Percentiles rank a stretch among this genome's conserved stretches.
phyloP scores from a whole-genome alignment of 2,888 invertebrate genomes.

The Lepidochitona cinerea region DNA sequence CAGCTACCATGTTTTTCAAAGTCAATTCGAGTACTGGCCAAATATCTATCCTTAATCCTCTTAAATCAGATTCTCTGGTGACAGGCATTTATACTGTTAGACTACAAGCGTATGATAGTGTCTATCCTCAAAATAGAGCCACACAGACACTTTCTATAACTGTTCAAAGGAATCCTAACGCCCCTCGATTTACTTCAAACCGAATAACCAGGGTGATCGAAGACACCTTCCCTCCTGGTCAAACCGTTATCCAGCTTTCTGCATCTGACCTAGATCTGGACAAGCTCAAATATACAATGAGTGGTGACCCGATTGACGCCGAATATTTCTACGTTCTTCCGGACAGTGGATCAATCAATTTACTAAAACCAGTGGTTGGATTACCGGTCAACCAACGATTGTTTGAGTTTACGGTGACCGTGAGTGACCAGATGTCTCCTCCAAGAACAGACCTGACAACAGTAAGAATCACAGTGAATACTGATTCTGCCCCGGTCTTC shows the following conservation, averaged over 20 bases:
- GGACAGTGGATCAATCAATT: slow-evolving; percentile 36
- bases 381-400: background rate
- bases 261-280: slow-evolving; percentile 84
- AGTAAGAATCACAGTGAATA: slow-evolving; percentile 39
- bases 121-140: slow-evolving; percentile 44
- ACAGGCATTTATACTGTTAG: slow-evolving; percentile 16
- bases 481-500: slow-evolving; percentile 44
- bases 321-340: slow-evolving; percentile 44
- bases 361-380: slow-evolving; percentile 12
- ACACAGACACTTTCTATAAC: slow-evolving; percentile 40
- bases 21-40: slow-evolving; percentile 12
- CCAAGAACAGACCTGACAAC: background rate
- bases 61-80: slow-evolving; percentile 36
- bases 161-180: slow-evolving; percentile 42
- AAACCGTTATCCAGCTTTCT: slow-evolving; percentile 80
- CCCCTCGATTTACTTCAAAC: slow-evolving; percentile 35
- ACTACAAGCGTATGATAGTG: slow-evolving; percentile 49
- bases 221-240: slow-evolving; percentile 61
- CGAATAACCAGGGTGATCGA: slow-evolving; percentile 36
- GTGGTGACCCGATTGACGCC: slow-evolving; percentile 18
- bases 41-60: slow-evolving; percentile 44
- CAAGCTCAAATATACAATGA: slow-evolving; percentile 22
- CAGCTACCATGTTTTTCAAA: slow-evolving; percentile 16
- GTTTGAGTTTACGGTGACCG: slow-evolving; percentile 13
- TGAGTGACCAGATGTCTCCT: slow-evolving; percentile 39